Base-by-base conservation (phyloP, 2,888 invertebrate genomes). In the Gryllus longicercus region DNA sequence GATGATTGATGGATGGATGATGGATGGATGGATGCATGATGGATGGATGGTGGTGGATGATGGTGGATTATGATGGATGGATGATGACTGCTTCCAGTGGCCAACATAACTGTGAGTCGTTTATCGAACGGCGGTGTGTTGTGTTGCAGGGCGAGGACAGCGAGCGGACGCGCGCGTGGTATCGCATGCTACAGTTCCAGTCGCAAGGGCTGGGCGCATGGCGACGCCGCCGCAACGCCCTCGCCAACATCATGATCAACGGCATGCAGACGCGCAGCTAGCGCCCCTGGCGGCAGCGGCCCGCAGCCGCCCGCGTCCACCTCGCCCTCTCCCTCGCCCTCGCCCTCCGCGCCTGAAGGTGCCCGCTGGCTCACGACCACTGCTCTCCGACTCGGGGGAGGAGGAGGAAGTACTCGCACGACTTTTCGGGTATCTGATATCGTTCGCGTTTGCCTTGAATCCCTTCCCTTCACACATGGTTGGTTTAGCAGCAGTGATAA, bases 191-290 rank as follows among this genome's bases (percentile, higher is more conserved):
- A 79, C 96, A 97, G 86, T 95, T 94, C 85, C 96, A 97, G 87
- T 95, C 96, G 49, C 95, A 96, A 86, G 95, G 96, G 81, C 93
- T 97, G 84, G 97, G 97, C 81, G 92, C 95, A 11, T 98, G 98
- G 98, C 91, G 97, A 79, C 93, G 94, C 86, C 90, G 97, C 83
- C 91, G 98, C 74, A 96, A 96, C 85, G 98, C 97, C 11, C 89
- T 98, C 84, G 96, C 97, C n/a, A 97, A 98, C 86, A 97, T 98
- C 84, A 97, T 98, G 96, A 96, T 97, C 85, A 96, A 95, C 86
- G 95, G 95, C 74, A 86, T 87, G 86, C 84, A 81, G 75, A 80
- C 82, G 4, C 80, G 83, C 18, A 82, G 80, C 78, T 83, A 78
- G 81, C 50, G 10, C 74, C 8, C 38, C 38, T 38, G 38, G 38